Evolutionary conservation across 2,888 invertebrate genomes (phyloP), one percentile per base, ranked within the genome.

Genomic region (Drosophila mettleri): DNA sequence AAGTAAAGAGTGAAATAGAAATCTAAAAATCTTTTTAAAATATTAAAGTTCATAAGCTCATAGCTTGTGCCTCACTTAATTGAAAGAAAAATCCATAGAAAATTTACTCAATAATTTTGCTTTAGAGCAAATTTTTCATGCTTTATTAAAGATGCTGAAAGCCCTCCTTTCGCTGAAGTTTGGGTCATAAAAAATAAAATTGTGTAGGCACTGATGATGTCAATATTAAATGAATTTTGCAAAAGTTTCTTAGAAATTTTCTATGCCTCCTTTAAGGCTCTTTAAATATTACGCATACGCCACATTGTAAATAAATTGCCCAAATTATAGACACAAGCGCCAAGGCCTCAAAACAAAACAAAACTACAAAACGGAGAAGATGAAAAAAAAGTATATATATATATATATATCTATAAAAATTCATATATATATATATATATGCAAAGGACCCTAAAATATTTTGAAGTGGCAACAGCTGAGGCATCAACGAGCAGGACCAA

Each of bases 401-500:
- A 24, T 14, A 24, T 9, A 39, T 18, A 18, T 18, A 39, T 12
- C n/a, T n/a, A n/a, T n/a, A n/a, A n/a, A n/a, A n/a, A n/a, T n/a
- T n/a, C n/a, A 41, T 12, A 39, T 16, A 39, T 9, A 27, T 14
- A 43, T 14, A 22, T 22, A 27, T 9, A 45, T 9, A 48, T 29
- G 33, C 20, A 48, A 48, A 31, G 36, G 51, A 45, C 39, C 45
- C 45, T 43, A 51, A 46, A 59, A 58, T 57, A 63, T 46, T 48
- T 51, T 48, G 45, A 78, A 59, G 55, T 75, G 88, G 86, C 72
- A 71, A 72, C 87, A 82, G 89, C 87, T 82, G 77, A 78, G 78
- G 76, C 75, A 75, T 59, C 69, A 62, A 54, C 45, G 24, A 49
- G 58, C 58, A 29, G 16, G 49, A 29, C 36, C 46, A 36, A 75